Evolutionary conservation across 2,797 vertebrate genomes (phyloP).

Genomic region (Carcharodon carcharias): DNA sequence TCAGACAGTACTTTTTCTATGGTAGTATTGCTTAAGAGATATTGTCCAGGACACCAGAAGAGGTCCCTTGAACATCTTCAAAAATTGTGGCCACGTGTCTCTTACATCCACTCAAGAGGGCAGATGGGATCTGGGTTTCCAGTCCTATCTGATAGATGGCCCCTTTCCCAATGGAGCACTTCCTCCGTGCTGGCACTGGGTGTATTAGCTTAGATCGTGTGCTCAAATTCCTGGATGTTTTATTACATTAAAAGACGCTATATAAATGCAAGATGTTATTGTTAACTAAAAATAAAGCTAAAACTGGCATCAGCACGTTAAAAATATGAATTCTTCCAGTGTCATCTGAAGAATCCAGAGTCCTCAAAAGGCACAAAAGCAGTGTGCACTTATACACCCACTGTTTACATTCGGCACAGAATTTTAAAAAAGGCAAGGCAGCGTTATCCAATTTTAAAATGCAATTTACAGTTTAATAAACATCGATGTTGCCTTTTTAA

Average conservation of each 20-base stretch:
- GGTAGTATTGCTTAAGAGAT: neutral
- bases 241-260: neutral
- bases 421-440: neutral
- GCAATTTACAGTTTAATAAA: slow-evolving; percentile 37
- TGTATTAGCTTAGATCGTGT: neutral
- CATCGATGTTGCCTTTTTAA: slow-evolving; percentile 24
- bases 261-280: neutral
- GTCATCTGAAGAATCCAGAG: neutral
- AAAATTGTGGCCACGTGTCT: neutral
- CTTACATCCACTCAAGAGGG: neutral
- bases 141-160: too few species aligned
- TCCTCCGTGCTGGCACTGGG: too few species aligned
- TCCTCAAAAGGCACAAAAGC: neutral
- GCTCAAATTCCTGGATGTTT: neutral
- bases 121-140: neutral
- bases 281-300: neutral
- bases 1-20: neutral
- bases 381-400: neutral
- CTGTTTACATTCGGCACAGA: neutral
- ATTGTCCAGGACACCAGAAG: neutral
- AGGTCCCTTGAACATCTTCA: neutral
- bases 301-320: neutral
- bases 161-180: too few species aligned
- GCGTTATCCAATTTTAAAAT: neutral
- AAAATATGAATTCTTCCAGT: neutral